A percentile compares a stretch with the other conserved stretches of the same genome.
Conservation (phyloP, 1,140 invertebrate species). For the Hylaeus anthracinus region DNA sequence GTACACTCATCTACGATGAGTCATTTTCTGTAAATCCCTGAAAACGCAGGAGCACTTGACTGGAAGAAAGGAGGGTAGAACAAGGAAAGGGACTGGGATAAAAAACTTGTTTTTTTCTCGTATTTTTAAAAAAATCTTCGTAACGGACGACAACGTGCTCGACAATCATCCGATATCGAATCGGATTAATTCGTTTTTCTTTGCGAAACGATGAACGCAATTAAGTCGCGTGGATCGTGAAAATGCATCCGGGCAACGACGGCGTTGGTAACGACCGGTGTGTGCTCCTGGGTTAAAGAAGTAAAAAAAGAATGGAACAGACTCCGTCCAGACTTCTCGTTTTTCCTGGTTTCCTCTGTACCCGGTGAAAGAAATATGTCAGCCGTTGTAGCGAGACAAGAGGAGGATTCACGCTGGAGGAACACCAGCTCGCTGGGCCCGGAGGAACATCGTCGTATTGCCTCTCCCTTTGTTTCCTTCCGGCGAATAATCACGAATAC, state of each 20-base stretch:
- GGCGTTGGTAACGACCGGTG: neutral
- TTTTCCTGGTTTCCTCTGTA: neutral
- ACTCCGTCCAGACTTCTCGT: constrained; percentile 4
- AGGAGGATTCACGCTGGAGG: neutral
- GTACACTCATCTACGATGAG: neutral
- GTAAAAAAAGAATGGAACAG: neutral
- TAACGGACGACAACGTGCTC: neutral
- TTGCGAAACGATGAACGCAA: neutral
- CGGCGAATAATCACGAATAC: constrained; percentile 46
- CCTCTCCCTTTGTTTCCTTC: constrained; percentile 31
- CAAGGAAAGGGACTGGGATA: neutral
- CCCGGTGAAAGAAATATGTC: constrained; percentile 34
- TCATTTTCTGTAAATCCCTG: constrained; percentile 7
- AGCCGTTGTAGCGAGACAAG: constrained; percentile 7
- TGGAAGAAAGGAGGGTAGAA: neutral
- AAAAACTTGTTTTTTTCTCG: neutral
- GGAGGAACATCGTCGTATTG: constrained; percentile 6
- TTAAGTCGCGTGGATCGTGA: constrained; percentile 3
- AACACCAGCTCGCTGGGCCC: neutral
- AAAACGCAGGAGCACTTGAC: neutral
- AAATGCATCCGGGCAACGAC: constrained; percentile 10
- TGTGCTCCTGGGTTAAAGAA: neutral
- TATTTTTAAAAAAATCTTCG: too few species aligned
- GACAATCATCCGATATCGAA: neutral
- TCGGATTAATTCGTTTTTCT: neutral